Evolutionary conservation across 1,140 invertebrate species (phyloP).

Genomic region (Euglossa dilemma): DNA sequence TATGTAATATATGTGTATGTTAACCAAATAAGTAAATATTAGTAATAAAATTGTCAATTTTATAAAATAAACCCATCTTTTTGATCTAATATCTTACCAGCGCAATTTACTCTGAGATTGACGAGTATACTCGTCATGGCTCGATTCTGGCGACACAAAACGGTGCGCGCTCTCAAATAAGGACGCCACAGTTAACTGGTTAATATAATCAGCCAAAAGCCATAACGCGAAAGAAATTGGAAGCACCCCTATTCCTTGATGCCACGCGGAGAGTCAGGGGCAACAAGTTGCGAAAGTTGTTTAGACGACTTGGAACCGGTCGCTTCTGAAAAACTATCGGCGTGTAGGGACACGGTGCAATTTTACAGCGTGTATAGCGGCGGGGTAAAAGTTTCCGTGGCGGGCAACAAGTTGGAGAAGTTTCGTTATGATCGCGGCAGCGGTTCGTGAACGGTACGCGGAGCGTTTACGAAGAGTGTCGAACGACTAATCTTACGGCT

Average conservation of each 20-base stretch:
- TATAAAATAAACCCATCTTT: no score
- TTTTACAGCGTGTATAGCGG: slow-evolving; percentile 52
- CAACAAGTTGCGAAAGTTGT: slow-evolving; percentile 78
- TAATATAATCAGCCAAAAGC: not conserved
- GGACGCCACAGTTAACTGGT: no score
- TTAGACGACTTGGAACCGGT: slow-evolving; percentile 50
- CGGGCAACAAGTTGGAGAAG: slow-evolving; percentile 67
- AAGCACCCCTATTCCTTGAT: no score
- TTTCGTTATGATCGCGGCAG: slow-evolving; percentile 53
- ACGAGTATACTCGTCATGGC: no score
- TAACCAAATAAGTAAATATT: no score
- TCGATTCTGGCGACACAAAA: no score
- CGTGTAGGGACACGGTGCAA: slow-evolving; percentile 51
- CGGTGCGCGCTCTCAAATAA: no score
- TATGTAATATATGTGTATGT: no score
- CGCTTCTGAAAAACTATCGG: slow-evolving; percentile 57
- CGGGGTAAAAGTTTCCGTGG: slow-evolving; percentile 56
- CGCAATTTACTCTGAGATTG: no score
- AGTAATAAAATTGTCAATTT: no score
- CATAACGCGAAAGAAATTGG: no score
- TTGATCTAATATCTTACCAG: no score
- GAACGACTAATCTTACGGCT: slow-evolving; percentile 65
- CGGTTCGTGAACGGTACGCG: slow-evolving; percentile 33
- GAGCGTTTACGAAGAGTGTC: slow-evolving; percentile 46
- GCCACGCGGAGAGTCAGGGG: slow-evolving; percentile 52